Percentiles rank a stretch among this genome's conserved stretches.
These are phyloP conservation scores for Oxytorus armatus DNA, from an alignment of 2,888 invertebrate species.

Conservation along the genomic window DNA sequence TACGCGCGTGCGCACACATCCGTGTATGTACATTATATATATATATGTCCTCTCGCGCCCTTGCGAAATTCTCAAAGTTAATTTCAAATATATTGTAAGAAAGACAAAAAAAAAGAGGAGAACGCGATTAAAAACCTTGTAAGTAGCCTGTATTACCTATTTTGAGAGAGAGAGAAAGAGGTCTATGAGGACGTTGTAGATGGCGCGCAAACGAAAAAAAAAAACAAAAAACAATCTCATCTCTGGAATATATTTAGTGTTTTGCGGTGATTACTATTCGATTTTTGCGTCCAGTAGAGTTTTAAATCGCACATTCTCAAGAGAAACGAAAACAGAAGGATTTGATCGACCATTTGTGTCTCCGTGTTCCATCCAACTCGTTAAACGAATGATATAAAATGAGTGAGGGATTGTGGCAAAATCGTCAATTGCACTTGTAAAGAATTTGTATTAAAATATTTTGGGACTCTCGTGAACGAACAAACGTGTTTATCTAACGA, in stretches of 20 bases:
- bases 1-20: constrained; percentile 72
- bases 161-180: constrained; percentile 34
- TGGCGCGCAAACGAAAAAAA: constrained; percentile 35
- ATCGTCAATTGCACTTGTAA: constrained; percentile 69
- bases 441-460: constrained; percentile 66
- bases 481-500: constrained; percentile 27
- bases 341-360: constrained; percentile 63
- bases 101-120: constrained; percentile 37
- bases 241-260: constrained; percentile 51
- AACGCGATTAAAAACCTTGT: constrained; percentile 35
- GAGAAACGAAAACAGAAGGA: constrained; percentile 50
- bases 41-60: constrained; percentile 50
- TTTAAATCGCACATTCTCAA: constrained; percentile 50
- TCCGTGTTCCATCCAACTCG: constrained; percentile 68
- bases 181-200: constrained; percentile 35
- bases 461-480: constrained; percentile 38
- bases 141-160: constrained; percentile 48
- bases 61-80: constrained; percentile 53
- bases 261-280: constrained; percentile 56
- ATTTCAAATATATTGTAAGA: constrained; percentile 62
- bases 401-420: constrained; percentile 36
- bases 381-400: constrained; percentile 59
- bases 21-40: constrained; percentile 35
- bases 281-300: constrained; percentile 68
- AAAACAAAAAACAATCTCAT: constrained; percentile 16